Evolutionary conservation across 2,888 invertebrate genomes (phyloP).

Genomic region (Pseudanteris insignis): DNA sequence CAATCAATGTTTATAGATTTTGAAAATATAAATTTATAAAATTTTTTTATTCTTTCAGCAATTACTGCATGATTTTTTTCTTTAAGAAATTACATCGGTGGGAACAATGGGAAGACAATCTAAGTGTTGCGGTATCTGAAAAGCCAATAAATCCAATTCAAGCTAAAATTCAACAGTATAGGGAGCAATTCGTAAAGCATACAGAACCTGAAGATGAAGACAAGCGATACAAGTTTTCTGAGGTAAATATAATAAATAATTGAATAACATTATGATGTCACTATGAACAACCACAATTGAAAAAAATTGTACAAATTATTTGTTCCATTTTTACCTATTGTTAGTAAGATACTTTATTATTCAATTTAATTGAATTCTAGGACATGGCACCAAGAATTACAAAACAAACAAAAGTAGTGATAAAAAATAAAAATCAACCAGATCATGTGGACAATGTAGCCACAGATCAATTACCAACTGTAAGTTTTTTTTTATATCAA

Average conservation of each 20-base stretch:
- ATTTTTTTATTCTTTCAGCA: no score
- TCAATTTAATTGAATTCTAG: no score
- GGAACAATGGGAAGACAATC: conserved; percentile 73
- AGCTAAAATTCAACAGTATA: conserved; percentile 73
- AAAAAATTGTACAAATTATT: no score
- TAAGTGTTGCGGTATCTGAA: conserved; percentile 61
- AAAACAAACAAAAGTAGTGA: conserved; percentile 70
- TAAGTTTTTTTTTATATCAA: conserved; percentile 49
- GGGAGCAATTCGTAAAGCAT: conserved; percentile 68
- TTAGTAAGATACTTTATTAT: no score
- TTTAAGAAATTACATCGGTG: conserved; percentile 67
- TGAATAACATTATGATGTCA: no score
- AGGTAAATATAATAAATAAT: conserved; percentile 57
- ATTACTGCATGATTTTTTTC: neutral
- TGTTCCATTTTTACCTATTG: no score
- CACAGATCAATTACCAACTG: conserved; percentile 66
- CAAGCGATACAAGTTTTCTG: conserved; percentile 70
- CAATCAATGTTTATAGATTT: no score
- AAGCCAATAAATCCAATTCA: conserved; percentile 68
- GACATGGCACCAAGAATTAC: conserved; percentile 74
- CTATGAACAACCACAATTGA: no score
- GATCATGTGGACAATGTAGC: conserved; percentile 60
- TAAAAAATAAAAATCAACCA: conserved; percentile 62
- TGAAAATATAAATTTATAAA: no score
- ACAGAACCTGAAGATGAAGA: conserved; percentile 65